phyloP scores from a whole-genome alignment of 2,888 invertebrate species.

The Pammene aurita region DNA sequence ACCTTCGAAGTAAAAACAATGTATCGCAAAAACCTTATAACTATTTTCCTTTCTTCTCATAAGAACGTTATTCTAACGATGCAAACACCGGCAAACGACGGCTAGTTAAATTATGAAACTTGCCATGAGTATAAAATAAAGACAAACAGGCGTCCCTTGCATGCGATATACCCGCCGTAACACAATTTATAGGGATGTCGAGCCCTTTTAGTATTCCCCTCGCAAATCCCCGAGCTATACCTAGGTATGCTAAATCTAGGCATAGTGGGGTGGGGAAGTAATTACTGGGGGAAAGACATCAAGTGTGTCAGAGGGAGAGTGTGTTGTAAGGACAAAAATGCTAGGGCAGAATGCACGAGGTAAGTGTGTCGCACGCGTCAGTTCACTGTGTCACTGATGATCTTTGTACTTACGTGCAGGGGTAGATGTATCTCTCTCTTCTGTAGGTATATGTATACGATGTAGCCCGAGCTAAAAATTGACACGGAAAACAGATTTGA shows the following conservation, averaged over 20 bases:
- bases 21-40: no score
- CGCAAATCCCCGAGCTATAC: constrained; percentile 73
- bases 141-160: constrained; percentile 54
- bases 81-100: constrained; percentile 23
- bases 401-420: constrained; percentile 60
- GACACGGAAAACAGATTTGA: no score
- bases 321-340: constrained; percentile 80
- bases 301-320: constrained; percentile 81
- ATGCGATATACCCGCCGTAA: constrained; percentile 33
- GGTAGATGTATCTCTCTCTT: constrained; percentile 18
- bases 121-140: constrained; percentile 57
- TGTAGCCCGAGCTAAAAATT: no score
- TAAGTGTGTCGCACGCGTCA: constrained; percentile 79
- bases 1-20: no score
- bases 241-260: constrained; percentile 70
- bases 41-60: not conserved
- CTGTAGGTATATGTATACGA: no score
- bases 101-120: constrained; percentile 42
- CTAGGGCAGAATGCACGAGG: constrained; percentile 72
- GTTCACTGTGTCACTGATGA: constrained; percentile 82
- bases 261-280: constrained; percentile 65
- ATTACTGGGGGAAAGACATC: constrained; percentile 76
- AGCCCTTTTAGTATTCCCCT: constrained; percentile 79
- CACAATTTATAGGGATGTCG: constrained; percentile 56
- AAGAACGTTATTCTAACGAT: constrained; percentile 27